Evolutionary conservation across 1,140 invertebrate genomes (phyloP).

Genomic region (Hesperophylax magnus): DNA sequence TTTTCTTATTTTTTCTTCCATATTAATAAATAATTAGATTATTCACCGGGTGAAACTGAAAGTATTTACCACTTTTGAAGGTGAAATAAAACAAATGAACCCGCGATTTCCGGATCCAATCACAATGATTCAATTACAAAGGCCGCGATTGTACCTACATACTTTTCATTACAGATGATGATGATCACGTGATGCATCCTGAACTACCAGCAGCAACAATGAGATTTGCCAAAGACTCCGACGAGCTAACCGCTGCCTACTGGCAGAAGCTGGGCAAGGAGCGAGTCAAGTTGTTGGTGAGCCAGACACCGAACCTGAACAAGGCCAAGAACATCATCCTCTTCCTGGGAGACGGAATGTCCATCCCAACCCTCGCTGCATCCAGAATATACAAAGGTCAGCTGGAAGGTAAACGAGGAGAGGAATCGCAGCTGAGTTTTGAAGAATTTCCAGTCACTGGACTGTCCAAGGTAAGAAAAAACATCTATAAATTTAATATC

Average conservation of each 20-base stretch:
- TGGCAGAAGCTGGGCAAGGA: constrained; percentile 62
- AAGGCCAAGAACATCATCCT: constrained; percentile 79
- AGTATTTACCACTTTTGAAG: too few species aligned
- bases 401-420: constrained; percentile 71
- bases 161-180: neutral
- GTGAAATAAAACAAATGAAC: too few species aligned
- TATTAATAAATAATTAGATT: too few species aligned
- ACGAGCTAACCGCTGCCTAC: constrained; percentile 61
- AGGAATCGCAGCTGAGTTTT: constrained; percentile 79
- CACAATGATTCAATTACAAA: neutral
- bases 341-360: constrained; percentile 89
- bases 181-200: constrained; percentile 1
- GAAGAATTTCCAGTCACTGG: constrained; percentile 84
- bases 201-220: neutral
- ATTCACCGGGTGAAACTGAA: too few species aligned
- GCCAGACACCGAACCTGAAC: constrained; percentile 67
- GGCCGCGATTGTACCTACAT: too few species aligned
- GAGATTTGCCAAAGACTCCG: neutral
- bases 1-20: too few species aligned
- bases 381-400: constrained; percentile 80
- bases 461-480: constrained; percentile 77
- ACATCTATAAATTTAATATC: too few species aligned
- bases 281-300: constrained; percentile 62
- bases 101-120: too few species aligned
- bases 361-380: constrained; percentile 80